Conservation (phyloP, 2,113 vertebrate genomes). For the Clarias magur region DNA sequence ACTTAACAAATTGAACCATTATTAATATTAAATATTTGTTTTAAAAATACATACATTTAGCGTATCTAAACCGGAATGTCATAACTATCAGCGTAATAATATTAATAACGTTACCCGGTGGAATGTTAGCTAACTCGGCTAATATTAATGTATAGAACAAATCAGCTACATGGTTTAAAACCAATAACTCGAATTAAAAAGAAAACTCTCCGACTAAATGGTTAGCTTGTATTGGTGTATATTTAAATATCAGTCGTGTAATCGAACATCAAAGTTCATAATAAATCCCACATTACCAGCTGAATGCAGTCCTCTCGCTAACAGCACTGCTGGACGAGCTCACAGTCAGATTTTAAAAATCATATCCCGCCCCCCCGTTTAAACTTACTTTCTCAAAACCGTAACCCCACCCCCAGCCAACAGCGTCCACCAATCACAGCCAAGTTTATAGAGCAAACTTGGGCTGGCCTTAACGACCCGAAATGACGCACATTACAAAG, state of each 20-base stretch:
- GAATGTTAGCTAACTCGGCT: background rate
- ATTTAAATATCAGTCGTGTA: background rate
- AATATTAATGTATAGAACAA: background rate
- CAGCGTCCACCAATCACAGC: constrained; percentile 60
- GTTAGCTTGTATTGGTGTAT: too few species aligned
- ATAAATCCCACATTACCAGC: constrained; percentile 21
- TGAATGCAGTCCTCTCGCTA: background rate
- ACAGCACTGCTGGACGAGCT: background rate
- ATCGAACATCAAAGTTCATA: too few species aligned
- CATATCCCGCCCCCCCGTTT: constrained; percentile 67
- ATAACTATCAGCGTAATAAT: background rate
- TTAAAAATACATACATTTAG: background rate
- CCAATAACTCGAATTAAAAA: background rate
- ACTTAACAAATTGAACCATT: background rate
- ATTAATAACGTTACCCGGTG: background rate
- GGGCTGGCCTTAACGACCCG: constrained; percentile 27
- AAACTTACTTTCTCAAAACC: constrained; percentile 53
- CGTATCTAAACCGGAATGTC: too few species aligned
- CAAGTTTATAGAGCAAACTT: constrained; percentile 59
- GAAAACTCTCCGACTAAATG: background rate
- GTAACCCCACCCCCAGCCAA: background rate
- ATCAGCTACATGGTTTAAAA: background rate
- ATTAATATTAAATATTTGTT: background rate
- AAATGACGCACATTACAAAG: background rate
- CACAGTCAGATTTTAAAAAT: constrained; percentile 49